phyloP scores from a whole-genome alignment of 1,140 invertebrate species.

The Drosophila paulistorum region DNA sequence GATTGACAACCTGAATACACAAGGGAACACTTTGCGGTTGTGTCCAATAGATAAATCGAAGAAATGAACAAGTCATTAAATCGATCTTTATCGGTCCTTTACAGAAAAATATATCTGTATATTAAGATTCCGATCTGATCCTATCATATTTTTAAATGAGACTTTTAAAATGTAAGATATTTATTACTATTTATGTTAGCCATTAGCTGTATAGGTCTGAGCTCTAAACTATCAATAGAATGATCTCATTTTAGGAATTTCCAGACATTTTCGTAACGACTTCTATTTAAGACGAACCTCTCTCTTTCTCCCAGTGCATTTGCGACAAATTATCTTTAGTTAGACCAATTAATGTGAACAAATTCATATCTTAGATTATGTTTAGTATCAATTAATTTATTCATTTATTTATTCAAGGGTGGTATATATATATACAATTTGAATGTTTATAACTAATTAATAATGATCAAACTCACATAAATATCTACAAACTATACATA shows the following conservation, averaged over 20 bases:
- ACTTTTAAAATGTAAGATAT: no score
- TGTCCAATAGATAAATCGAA: not conserved
- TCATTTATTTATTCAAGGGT: conserved; percentile 60
- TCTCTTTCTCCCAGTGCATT: no score
- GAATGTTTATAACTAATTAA: conserved; percentile 70
- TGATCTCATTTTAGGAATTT: conserved; percentile 3
- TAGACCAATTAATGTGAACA: not conserved
- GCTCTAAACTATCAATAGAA: no score
- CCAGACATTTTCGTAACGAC: not conserved
- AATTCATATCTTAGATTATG: conserved; percentile 2
- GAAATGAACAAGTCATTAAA: not conserved
- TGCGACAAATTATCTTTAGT: not conserved
- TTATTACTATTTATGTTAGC: no score
- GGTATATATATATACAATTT: conserved; percentile 64
- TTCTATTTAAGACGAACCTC: not conserved
- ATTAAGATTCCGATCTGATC: no score
- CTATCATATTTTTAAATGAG: no score
- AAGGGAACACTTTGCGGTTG: not conserved
- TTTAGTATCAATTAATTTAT: conserved; percentile 53
- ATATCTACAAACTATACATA: conserved; percentile 60
- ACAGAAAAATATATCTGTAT: no score
- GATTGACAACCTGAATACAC: not conserved
- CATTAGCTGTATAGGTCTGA: no score
- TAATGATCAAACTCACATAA: conserved; percentile 48
- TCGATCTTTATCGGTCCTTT: no score